These are phyloP conservation scores for Spisula subtruncata DNA, from an alignment of 2,888 invertebrate species.

Conservation along the genomic window DNA sequence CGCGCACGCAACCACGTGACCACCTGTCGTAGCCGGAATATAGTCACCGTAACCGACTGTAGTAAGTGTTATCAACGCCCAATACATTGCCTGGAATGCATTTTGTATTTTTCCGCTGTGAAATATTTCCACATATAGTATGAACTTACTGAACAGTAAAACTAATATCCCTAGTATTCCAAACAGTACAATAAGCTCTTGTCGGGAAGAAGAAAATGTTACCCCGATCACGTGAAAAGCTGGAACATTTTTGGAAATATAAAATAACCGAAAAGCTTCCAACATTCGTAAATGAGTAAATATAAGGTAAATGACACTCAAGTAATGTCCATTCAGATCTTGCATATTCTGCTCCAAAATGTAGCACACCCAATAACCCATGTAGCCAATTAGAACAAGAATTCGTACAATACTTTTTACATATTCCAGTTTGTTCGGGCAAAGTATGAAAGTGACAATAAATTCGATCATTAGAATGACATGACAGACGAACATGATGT, in stretches of 20 bases:
- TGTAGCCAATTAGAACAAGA: constrained; percentile 7
- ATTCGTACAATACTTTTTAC: constrained; percentile 5
- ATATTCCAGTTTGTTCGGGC: constrained; percentile 27
- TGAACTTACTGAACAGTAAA: constrained; percentile 47
- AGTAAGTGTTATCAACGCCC: constrained; percentile 37
- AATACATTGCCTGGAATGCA: constrained; percentile 36
- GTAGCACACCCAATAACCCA: constrained; percentile 7
- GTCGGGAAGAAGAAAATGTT: constrained; percentile 37
- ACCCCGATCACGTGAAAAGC: constrained; percentile 48
- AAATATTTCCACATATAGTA: constrained; percentile 40
- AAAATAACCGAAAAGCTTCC: constrained; percentile 35
- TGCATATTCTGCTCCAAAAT: background rate
- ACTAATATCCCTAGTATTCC: constrained; percentile 43
- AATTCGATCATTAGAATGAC: constrained; percentile 32
- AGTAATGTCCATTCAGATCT: background rate
- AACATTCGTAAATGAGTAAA: constrained; percentile 25
- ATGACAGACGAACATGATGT: constrained; percentile 21
- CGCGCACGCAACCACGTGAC: constrained; percentile 47
- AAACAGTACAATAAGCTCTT: constrained; percentile 43
- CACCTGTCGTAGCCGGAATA: constrained; percentile 32
- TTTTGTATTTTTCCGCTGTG: constrained; percentile 24
- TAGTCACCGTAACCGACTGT: constrained; percentile 47
- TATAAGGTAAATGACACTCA: background rate
- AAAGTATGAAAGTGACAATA: constrained; percentile 18
- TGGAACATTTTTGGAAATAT: constrained; percentile 30